These are phyloP conservation scores for Meandrina meandrites DNA, from an alignment of 92 coral and sea anemone species.

Conservation along the genomic window DNA sequence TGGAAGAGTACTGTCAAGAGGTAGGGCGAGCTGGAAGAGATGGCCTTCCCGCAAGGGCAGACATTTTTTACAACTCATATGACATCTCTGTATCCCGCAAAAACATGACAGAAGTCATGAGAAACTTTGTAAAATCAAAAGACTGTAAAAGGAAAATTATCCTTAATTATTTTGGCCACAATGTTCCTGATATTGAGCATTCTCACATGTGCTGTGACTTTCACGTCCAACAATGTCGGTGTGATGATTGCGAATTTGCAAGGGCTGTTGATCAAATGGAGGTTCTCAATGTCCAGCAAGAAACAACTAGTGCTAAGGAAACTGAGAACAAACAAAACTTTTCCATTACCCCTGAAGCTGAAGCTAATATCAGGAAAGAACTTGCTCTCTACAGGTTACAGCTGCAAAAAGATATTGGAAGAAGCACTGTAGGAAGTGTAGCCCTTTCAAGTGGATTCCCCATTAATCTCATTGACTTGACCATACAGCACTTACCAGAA, in stretches of 20 bases:
- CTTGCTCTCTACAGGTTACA: neutral
- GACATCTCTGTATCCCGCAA: slow-evolving; percentile 40
- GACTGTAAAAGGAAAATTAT: slow-evolving; percentile 54
- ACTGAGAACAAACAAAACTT: neutral
- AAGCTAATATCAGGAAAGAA: neutral
- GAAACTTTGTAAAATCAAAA: slow-evolving; percentile 28
- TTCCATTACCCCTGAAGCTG: neutral
- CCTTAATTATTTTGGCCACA: slow-evolving; percentile 48
- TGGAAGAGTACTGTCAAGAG: slow-evolving; percentile 91
- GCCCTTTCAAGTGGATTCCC: slow-evolving; percentile 9
- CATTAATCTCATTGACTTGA: neutral
- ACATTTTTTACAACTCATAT: slow-evolving; percentile 41
- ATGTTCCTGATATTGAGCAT: neutral
- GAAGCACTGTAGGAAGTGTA: neutral
- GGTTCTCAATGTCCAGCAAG: neutral
- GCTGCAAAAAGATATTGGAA: neutral
- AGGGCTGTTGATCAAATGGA: neutral
- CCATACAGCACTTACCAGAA: slow-evolving; percentile 1
- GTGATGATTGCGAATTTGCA: slow-evolving; percentile 48
- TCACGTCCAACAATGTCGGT: slow-evolving; percentile 22
- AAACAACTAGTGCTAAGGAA: neutral
- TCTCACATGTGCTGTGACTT: slow-evolving; percentile 60
- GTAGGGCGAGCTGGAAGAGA: slow-evolving; percentile 94
- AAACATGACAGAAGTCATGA: slow-evolving; percentile 42
- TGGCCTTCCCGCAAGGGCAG: slow-evolving; percentile 70